Conservation (phyloP, 1,140 invertebrate species). For the Pinna nobilis region DNA sequence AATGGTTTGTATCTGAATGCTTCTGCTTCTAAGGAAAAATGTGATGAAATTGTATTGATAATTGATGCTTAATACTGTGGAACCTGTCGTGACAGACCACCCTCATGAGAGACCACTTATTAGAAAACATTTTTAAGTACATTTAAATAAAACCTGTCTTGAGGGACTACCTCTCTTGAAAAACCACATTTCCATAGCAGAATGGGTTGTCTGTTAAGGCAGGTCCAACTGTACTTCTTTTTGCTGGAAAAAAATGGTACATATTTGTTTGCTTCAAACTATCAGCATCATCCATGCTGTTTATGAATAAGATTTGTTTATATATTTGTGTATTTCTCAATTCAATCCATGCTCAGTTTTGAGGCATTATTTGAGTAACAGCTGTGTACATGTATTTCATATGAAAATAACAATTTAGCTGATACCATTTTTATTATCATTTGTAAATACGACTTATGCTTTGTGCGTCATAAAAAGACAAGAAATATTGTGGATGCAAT, state of each 20-base stretch:
- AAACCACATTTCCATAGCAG: not conserved
- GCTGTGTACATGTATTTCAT: not conserved
- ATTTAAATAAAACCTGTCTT: not conserved
- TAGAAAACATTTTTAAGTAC: slow-evolving; percentile 1
- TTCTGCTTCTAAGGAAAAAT: not conserved
- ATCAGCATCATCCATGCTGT: too few relatives aligned
- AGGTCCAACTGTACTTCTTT: not conserved
- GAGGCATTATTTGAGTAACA: not conserved
- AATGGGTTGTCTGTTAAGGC: not conserved
- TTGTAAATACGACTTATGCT: not conserved
- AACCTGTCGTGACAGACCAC: not conserved
- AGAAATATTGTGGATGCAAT: not conserved
- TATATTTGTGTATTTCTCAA: not conserved
- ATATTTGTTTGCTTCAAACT: too few relatives aligned
- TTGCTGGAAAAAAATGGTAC: slow-evolving; percentile 4
- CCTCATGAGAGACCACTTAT: not conserved
- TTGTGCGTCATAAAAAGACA: not conserved
- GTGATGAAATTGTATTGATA: not conserved
- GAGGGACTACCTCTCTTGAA: slow-evolving; percentile 2
- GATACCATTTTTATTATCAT: not conserved
- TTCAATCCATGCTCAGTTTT: not conserved
- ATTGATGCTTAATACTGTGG: not conserved
- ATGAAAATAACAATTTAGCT: not conserved
- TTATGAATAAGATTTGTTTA: too few relatives aligned
- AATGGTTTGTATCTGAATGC: slow-evolving; percentile 32